phyloP scores from a whole-genome alignment of 2,113 vertebrate genomes.

The Gila orcuttii region DNA sequence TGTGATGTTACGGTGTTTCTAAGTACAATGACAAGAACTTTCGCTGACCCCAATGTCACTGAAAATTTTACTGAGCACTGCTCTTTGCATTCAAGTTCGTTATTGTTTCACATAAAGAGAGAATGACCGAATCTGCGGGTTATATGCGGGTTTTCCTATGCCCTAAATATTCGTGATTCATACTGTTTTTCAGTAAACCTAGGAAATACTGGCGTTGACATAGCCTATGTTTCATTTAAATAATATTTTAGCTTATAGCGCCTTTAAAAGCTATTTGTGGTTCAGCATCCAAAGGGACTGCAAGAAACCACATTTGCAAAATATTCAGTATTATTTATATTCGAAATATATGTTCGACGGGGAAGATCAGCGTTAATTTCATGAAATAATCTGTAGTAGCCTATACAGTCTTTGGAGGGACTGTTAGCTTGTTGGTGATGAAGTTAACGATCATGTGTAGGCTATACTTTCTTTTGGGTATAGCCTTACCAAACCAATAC shows the following conservation, averaged over 20 bases:
- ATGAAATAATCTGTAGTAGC: neutral
- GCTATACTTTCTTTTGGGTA: neutral
- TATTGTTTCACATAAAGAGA: slow-evolving; percentile 12
- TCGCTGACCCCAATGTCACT: neutral
- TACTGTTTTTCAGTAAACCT: slow-evolving; percentile 28
- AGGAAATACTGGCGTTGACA: neutral
- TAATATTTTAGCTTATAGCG: neutral
- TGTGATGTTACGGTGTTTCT: slow-evolving; percentile 21
- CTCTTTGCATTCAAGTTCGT: slow-evolving; percentile 18
- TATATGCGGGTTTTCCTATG: slow-evolving; percentile 3
- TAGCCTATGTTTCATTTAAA: neutral
- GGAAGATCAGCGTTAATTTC: neutral
- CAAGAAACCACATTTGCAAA: neutral
- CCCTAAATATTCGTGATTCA: slow-evolving; percentile 18
- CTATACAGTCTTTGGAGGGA: neutral
- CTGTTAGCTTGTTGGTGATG: neutral
- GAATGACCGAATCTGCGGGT: neutral
- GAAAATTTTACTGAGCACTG: slow-evolving; percentile 8
- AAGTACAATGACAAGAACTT: neutral
- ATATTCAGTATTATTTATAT: slow-evolving; percentile 54
- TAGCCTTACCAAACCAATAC: no score
- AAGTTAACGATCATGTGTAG: neutral
- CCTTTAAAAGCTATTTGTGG: neutral
- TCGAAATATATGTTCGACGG: neutral
- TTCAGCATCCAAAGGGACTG: neutral